Evolutionary conservation across 1,140 invertebrate species (phyloP), one percentile per base, ranked within the genome.

Genomic region (Carcinoscorpius rotundicauda): DNA sequence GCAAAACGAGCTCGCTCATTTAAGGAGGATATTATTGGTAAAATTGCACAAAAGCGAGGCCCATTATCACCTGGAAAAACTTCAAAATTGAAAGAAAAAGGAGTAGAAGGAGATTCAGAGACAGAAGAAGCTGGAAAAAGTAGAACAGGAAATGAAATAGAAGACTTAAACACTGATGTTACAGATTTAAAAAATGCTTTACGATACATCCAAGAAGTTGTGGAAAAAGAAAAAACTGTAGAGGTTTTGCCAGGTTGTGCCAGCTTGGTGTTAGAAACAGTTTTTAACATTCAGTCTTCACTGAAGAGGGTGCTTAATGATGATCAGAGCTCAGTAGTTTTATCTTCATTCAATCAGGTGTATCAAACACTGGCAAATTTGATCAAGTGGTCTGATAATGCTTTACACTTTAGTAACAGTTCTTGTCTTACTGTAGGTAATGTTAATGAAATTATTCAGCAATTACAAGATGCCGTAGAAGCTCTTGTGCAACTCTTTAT

Each of bases 231-330:
- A 74, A 73, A 72, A 58, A 94, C 29, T 29, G 29, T 93, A 67
- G 91, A 94, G 80, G 91, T 94, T 83, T 78, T 96, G 66, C 89
- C 91, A 0, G 92, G 90, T 55, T 93, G 93, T 76, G 91, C 90
- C 62, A 93, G 90, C 9, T 87, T 94, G 71, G 87, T 95, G 65
- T 82, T 97, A 66, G 93, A 97, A 75, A 91, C 86, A n/a, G 88
- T 95, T 67, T 87, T 90, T 72, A 87, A 87, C 68, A 90, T 96
- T 76, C 89, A 91, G 77, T 85, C 86, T 29, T 29, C 29, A 29
- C 29, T 29, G 29, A 29, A 29, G 29, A 29, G 0, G 29, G 29
- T 29, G 0, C 29, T 29, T 2, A 77, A 85, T 59, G 84, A 84
- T 70, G 85, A 87, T 69, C 85, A 88, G 72, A 86, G 85, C 74